phyloP scores from a whole-genome alignment of 2,797 vertebrate genomes.

The Netta rufina region DNA sequence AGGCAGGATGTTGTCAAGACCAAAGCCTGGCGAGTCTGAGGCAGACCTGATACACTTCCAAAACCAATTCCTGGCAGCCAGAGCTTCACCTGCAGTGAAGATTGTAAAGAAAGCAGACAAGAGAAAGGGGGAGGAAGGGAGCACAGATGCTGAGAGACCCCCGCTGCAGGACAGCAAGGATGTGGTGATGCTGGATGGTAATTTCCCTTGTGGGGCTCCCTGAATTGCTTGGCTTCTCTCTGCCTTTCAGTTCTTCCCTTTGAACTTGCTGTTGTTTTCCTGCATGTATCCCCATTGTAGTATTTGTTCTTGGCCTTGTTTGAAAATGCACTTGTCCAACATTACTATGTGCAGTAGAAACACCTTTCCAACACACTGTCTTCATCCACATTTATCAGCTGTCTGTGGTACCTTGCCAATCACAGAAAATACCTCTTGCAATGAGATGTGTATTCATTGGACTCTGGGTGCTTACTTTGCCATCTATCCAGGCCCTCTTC shows the following conservation, averaged over 20 bases:
- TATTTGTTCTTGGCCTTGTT: not conserved
- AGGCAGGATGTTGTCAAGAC: slow-evolving; percentile 88
- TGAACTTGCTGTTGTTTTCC: not conserved
- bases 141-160: not conserved
- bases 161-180: slow-evolving; percentile 74
- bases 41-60: slow-evolving; percentile 91
- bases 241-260: not conserved
- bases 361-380: not conserved
- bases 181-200: slow-evolving; percentile 90
- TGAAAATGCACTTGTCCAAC: not conserved
- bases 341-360: not conserved
- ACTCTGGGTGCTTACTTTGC: not conserved
- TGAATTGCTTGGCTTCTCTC: not conserved
- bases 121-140: slow-evolving; percentile 79
- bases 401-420: not conserved
- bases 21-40: slow-evolving; percentile 91
- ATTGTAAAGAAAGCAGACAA: slow-evolving; percentile 89
- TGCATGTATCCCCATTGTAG: not conserved
- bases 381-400: not conserved
- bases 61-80: slow-evolving; percentile 86
- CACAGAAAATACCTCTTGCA: no score
- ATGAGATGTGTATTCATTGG: not conserved
- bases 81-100: slow-evolving; percentile 82
- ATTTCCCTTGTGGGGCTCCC: not conserved
- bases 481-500: not conserved